These are phyloP conservation scores for Pelmatolapia mariae DNA, from an alignment of 2,113 vertebrate genomes.

Conservation along the genomic window DNA sequence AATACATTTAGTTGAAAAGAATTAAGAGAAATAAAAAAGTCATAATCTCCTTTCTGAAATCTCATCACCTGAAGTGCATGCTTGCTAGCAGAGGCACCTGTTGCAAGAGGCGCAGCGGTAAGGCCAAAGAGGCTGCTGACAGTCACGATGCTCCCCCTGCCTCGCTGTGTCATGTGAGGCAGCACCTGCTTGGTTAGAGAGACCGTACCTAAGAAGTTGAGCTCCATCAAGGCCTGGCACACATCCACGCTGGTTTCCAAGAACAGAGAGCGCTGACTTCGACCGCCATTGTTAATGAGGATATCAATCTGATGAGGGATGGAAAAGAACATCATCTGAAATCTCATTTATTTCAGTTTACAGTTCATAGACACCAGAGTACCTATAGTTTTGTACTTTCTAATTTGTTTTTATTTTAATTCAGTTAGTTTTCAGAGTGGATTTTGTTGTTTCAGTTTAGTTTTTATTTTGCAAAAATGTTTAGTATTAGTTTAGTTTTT, in stretches of 20 bases:
- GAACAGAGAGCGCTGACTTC: constrained; percentile 84
- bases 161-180: constrained; percentile 82
- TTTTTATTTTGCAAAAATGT: neutral
- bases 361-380: neutral
- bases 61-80: constrained; percentile 83
- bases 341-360: neutral
- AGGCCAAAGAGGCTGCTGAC: constrained; percentile 85
- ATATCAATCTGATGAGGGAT: constrained; percentile 78
- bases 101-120: constrained; percentile 74
- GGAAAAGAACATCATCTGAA: neutral
- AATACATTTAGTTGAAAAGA: neutral
- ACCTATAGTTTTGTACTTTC: neutral
- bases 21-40: neutral
- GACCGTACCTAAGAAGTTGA: constrained; percentile 90
- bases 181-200: constrained; percentile 89
- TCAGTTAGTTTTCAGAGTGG: neutral
- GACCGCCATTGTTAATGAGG: constrained; percentile 89
- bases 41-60: neutral
- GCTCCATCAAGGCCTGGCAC: constrained; percentile 81
- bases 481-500: neutral
- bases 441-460: neutral
- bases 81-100: constrained; percentile 89
- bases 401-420: neutral
- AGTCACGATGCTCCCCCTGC: constrained; percentile 80
- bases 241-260: constrained; percentile 84